Base-by-base conservation (phyloP, 2,797 vertebrate genomes). In the Sebastes goodei region DNA sequence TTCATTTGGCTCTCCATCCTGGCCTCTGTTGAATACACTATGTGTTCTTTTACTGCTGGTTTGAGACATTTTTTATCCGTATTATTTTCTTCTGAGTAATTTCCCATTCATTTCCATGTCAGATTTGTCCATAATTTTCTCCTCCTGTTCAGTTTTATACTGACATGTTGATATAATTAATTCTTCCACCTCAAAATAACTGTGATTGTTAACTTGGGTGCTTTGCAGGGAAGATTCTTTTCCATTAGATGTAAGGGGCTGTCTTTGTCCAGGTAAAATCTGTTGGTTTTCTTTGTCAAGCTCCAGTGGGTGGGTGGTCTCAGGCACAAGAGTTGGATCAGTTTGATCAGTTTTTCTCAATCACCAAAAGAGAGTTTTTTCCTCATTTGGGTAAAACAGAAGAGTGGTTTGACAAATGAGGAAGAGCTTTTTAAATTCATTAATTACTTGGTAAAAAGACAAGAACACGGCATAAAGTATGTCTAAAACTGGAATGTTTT, bases 271-370 rank as follows among this genome's bases (percentile, higher is more conserved):
- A 32, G 53, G 2, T 27, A 5, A 55, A 49, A 55, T 76, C 1
- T 23, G 17, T 30, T 69, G 5, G 1, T 42, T 57, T 65, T 59
- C 7, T 11, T 7, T 25, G 5, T 71, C 15, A 46, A 27, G 10
- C 59, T 66, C 61, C 52, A 30, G 14, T 79, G 10, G 23, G 69
- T 29, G 33, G 61, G 3, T 46, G 14, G 29, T 76, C 38, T 63
- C 21, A 0, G 2, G 55, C 55, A 49, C 25, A 10, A 53, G 7
- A 72, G 6, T 56, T 21, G 2, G 17, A 21, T 74, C 14, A 6
- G n/a, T 14, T 80, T 83, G 10, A 21, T 74, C 14, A 6, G n/a
- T 14, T 80, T 83, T 70, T 64, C 53, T 82, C 10, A 0, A 60
- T 75, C 2, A 2, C 35, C 62, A 63, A 60, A 25, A 7, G 27